Percentiles rank a stretch among this genome's conserved stretches.
These are phyloP conservation scores for Sminthopsis crassicaudata DNA, from an alignment of 2,113 vertebrate species.

Conservation along the genomic window DNA sequence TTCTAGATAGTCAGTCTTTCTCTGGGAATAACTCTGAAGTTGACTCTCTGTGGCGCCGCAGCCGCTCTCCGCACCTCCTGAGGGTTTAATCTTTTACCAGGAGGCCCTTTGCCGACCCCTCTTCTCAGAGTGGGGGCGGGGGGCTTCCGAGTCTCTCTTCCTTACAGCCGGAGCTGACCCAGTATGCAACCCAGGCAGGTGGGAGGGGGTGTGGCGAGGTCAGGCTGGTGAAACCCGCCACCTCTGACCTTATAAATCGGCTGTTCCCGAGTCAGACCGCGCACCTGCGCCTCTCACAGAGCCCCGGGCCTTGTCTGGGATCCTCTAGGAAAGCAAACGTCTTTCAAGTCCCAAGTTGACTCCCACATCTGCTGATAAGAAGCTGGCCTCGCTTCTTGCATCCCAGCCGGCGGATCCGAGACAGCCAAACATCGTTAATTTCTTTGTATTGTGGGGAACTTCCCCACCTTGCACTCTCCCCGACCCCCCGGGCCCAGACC, in stretches of 20 bases:
- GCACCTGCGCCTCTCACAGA: not conserved
- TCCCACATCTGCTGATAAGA: conserved; percentile 68
- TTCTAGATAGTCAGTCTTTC: not conserved
- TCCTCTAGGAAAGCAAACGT: not conserved
- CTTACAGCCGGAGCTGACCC: not conserved
- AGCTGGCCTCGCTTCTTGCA: not conserved
- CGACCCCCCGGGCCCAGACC: conserved; percentile 61
- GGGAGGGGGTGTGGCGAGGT: conserved; percentile 17
- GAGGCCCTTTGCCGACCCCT: not conserved
- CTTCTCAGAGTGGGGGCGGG: not conserved
- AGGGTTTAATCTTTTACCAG: conserved; percentile 5
- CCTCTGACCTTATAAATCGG: not conserved
- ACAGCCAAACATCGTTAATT: conserved; percentile 79
- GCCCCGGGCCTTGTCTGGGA: not conserved
- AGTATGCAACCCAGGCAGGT: not conserved
- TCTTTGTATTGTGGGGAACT: conserved; percentile 71
- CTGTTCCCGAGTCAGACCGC: not conserved
- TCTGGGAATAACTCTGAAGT: not conserved
- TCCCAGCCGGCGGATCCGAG: conserved; percentile 56
- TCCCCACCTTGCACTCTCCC: conserved; percentile 68
- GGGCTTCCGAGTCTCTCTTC: not conserved
- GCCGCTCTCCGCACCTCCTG: not conserved
- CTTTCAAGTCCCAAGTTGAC: conserved; percentile 54
- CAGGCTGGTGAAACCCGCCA: conserved; percentile 47
- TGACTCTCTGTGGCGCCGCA: not conserved